phyloP scores from a whole-genome alignment of 2,888 invertebrate genomes.

The Cotesia congregata region DNA sequence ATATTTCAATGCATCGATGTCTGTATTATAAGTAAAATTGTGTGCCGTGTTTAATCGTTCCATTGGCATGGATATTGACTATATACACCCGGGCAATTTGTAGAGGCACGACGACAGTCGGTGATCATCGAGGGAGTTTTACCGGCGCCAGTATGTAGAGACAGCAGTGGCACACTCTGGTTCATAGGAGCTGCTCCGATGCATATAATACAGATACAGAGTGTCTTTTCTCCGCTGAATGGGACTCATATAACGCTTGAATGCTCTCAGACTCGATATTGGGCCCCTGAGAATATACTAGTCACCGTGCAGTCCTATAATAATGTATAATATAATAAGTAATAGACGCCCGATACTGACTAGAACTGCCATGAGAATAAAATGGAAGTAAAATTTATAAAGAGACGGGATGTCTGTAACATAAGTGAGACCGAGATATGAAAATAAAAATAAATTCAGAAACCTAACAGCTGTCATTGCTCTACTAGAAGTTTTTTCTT shows the following conservation, averaged over 20 bases:
- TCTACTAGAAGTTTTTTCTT: not conserved
- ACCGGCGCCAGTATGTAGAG: constrained; percentile 46
- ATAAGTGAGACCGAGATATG: not conserved
- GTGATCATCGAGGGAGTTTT: constrained; percentile 36
- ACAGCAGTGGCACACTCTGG: constrained; percentile 25
- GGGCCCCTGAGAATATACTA: constrained; percentile 35
- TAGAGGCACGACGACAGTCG: constrained; percentile 38
- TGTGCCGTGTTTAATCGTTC: constrained; percentile 30
- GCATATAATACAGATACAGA: constrained; percentile 27
- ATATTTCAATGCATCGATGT: not conserved
- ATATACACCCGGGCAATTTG: constrained; percentile 30
- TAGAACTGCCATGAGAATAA: constrained; percentile 1
- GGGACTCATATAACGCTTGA: constrained; percentile 62
- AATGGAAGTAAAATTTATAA: constrained; percentile 10
- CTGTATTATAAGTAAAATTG: not conserved
- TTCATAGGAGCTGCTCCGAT: not conserved
- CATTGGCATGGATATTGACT: constrained; percentile 39
- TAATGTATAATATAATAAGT: not conserved
- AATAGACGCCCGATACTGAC: too few relatives aligned
- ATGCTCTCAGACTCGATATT: constrained; percentile 48
- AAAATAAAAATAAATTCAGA: constrained; percentile 5
- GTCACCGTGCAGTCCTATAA: not conserved
- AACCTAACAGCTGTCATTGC: constrained; percentile 38
- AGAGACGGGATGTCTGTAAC: not conserved
- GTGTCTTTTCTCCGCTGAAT: constrained; percentile 49